Base-by-base conservation (phyloP, 2,888 invertebrate genomes). In the Drepanosiphum platanoidis region DNA sequence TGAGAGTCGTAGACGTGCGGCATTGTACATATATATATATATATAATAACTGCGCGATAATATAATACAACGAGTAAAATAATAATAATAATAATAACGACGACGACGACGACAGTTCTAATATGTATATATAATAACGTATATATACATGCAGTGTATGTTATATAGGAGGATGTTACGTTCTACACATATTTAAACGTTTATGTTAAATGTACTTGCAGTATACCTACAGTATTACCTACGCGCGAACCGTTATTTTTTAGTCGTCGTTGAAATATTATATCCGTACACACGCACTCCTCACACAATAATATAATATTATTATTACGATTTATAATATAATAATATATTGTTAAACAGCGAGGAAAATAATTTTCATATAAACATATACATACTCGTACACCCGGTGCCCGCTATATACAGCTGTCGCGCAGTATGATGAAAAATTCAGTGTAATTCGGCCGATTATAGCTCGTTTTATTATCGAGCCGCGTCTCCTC, bases 141-240 rank as follows among this genome's bases (percentile, higher is more conserved):
- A 18, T 46, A 46, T 46, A 46, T 15, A 15, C 11, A 46, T 46
- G 13, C 11, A 42, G 11, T 42, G 11, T 46, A 46, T 42, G 42
- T 42, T 42, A 9, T 61, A 27, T 64, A 27, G 61, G 64, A 64
- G 64, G 64, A 64, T 27, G 27, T 27, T 30, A 64, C 74, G 74
- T 74, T 46, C 22, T 74, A 74, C 74, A 74, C 74, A 46, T 64
- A 74, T 46, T 74, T 52, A 52, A 74, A 52, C 74, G 46, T 74
- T 74, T 46, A 22, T 30, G 42, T 46, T 46, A 30, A 68, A 36
- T 52, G 22, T 52, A 39, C 5, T 66, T 66, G 61, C n/a, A n/a
- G 7, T 42, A 13, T 42, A 13, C 11, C 1, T 58, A 22, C 22
- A n/a, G 58, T 7, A 22, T 61, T 61, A 61, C 61, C 61, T 27